phyloP scores from a whole-genome alignment of 1,140 invertebrate species.

The Drosophila asahinai region DNA sequence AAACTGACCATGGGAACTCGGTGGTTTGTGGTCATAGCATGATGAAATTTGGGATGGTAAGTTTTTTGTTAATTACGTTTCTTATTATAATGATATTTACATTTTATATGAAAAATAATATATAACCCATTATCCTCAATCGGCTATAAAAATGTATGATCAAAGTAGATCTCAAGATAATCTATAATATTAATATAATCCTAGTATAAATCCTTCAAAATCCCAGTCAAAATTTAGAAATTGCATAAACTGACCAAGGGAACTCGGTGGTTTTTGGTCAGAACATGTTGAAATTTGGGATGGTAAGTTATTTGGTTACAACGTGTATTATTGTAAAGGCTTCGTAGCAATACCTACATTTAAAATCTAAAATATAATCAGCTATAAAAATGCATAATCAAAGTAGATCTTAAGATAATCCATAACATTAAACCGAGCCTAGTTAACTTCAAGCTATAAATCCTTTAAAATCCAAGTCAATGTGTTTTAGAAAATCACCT shows the following conservation, averaged over 20 bases:
- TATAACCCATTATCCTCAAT: too few relatives aligned
- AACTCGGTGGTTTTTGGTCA: slow-evolving; percentile 3
- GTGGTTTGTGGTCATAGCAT: background rate
- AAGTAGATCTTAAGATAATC: too few relatives aligned
- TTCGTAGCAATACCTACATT: background rate
- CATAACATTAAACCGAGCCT: too few relatives aligned
- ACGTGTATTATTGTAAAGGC: background rate
- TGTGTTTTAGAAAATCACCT: background rate
- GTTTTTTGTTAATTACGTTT: background rate
- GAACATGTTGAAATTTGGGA: slow-evolving; percentile 1
- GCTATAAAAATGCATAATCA: too few relatives aligned
- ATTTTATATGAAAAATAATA: background rate
- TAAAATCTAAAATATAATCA: too few relatives aligned
- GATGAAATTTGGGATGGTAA: background rate
- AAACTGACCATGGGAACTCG: slow-evolving; percentile 18
- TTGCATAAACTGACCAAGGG: slow-evolving; percentile 8
- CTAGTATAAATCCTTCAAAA: too few relatives aligned
- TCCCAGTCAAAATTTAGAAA: background rate
- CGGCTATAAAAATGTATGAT: too few relatives aligned
- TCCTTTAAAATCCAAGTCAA: background rate
- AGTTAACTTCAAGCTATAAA: too few relatives aligned
- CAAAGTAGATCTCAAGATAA: too few relatives aligned
- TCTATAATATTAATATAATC: too few relatives aligned
- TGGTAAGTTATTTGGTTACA: background rate
- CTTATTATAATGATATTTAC: background rate